phyloP scores from a whole-genome alignment of 2,888 invertebrate species.

The Pammene fasciana region DNA sequence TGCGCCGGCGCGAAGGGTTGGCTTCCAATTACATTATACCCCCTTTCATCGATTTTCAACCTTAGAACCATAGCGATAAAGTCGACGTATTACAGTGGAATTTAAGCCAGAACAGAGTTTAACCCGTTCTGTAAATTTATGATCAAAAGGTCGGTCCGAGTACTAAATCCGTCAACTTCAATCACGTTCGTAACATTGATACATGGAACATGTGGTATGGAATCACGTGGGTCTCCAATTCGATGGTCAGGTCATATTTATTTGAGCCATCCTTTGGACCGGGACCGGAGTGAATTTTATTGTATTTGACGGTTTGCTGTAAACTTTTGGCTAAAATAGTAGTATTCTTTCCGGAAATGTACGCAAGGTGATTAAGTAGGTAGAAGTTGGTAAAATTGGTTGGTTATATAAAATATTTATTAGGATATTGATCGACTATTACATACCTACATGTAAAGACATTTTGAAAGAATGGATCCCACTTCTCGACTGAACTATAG shows the following conservation, averaged over 20 bases:
- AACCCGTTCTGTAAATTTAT: not conserved
- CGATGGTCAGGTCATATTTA: too few relatives aligned
- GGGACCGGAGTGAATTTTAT: too few relatives aligned
- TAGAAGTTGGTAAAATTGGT: too few relatives aligned
- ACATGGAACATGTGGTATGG: too few relatives aligned
- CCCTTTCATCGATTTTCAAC: conserved; percentile 41
- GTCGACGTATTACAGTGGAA: not conserved
- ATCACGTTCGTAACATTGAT: not conserved
- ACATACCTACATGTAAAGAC: not conserved
- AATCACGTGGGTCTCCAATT: too few relatives aligned
- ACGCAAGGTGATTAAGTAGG: too few relatives aligned
- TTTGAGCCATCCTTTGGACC: too few relatives aligned
- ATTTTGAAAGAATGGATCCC: not conserved
- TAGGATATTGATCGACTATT: too few relatives aligned
- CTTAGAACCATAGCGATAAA: not conserved
- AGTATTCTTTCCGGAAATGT: too few relatives aligned
- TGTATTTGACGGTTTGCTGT: too few relatives aligned
- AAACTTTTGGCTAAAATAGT: too few relatives aligned
- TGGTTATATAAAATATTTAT: too few relatives aligned
- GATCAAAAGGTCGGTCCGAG: not conserved
- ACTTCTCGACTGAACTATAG: not conserved
- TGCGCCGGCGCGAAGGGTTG: conserved; percentile 46
- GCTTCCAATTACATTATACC: conserved; percentile 46
- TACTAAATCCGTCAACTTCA: conserved; percentile 3
- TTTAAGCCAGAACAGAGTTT: conserved; percentile 1